Percentiles rank a stretch among this genome's conserved stretches.
Conservation (phyloP, 2,888 invertebrate genomes). For the Hyalella azteca region DNA sequence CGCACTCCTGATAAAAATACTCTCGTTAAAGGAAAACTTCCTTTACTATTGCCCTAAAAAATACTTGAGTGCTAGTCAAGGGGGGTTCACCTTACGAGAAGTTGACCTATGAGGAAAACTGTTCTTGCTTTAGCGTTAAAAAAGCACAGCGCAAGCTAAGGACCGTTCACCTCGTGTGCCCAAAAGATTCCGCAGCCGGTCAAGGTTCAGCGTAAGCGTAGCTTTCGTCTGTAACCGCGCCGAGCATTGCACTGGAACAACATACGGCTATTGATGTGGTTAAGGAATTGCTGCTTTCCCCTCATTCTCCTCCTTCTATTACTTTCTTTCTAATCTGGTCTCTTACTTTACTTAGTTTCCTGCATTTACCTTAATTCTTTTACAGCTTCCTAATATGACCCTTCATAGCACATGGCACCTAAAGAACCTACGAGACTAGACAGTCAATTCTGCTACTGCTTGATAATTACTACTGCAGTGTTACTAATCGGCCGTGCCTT, state of each 20-base stretch:
- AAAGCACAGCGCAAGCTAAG: not conserved
- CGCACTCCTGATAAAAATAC: no score
- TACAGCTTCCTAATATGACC: not conserved
- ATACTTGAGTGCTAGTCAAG: no score
- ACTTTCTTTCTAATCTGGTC: not conserved
- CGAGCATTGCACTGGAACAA: not conserved
- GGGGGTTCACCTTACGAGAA: not conserved
- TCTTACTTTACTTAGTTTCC: not conserved
- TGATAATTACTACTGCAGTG: no score
- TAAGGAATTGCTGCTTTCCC: not conserved
- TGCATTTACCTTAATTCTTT: no score
- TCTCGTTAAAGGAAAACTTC: no score
- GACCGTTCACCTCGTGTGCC: slow-evolving; percentile 1
- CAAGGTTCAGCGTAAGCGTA: not conserved
- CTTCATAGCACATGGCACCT: not conserved
- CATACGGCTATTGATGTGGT: not conserved
- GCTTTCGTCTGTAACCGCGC: not conserved
- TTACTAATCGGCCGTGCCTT: no score
- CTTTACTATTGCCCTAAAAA: no score
- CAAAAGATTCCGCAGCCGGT: slow-evolving; percentile 25
- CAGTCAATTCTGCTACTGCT: no score
- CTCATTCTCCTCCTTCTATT: not conserved
- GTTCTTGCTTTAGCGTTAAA: not conserved
- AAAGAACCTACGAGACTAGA: no score
- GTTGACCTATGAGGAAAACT: not conserved